These are phyloP conservation scores for Eupithecia subumbrata DNA, from an alignment of 2,888 invertebrate species.

Conservation along the genomic window DNA sequence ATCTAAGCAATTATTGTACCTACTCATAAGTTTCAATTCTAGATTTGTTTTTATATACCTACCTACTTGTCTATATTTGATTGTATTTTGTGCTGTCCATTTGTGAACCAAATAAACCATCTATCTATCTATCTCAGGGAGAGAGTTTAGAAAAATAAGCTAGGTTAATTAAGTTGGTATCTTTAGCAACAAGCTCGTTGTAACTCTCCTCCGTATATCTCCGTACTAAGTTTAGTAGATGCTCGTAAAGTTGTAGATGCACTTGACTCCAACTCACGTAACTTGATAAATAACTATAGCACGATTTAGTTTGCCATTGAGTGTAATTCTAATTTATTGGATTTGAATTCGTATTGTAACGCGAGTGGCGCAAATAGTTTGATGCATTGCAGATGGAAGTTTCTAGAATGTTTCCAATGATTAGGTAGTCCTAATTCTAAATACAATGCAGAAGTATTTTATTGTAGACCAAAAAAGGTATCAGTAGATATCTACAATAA, in stretches of 20 bases:
- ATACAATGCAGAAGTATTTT: no score
- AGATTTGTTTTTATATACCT: no score
- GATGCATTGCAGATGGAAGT: neutral
- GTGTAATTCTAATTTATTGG: constrained; percentile 38
- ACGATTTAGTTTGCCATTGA: constrained; percentile 37
- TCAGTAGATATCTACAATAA: no score
- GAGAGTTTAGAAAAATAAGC: neutral
- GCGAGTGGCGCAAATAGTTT: neutral
- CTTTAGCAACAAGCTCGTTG: constrained; percentile 9
- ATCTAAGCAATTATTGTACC: no score
- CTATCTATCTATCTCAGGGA: no score
- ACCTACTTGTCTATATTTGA: no score
- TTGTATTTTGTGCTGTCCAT: no score
- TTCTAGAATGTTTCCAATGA: neutral
- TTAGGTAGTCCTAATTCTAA: neutral
- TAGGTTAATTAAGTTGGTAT: neutral
- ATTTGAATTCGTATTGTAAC: constrained; percentile 16
- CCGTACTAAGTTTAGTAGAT: constrained; percentile 38
- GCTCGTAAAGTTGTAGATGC: constrained; percentile 44
- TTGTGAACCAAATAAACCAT: no score
- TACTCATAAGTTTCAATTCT: no score
- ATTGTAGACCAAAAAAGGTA: no score
- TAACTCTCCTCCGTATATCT: neutral
- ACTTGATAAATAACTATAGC: constrained; percentile 46
- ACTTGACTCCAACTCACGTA: constrained; percentile 45